Conservation (phyloP, 2,888 invertebrate genomes). For the Allolobophora icterica region DNA sequence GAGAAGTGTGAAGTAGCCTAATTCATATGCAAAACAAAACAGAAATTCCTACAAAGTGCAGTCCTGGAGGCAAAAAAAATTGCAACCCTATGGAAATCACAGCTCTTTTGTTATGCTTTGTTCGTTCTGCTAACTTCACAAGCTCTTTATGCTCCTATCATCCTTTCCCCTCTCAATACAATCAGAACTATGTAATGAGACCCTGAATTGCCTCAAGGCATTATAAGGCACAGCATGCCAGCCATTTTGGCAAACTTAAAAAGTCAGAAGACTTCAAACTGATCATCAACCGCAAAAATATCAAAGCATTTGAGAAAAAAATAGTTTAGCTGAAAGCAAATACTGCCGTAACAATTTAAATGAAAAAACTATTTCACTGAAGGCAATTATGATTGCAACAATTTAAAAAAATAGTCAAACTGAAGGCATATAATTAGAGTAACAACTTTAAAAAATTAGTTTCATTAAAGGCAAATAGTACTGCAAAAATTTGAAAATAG, state of each 20-base stretch:
- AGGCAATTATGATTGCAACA: no score
- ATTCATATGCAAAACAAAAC: not conserved
- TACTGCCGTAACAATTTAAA: no score
- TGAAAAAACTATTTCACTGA: no score
- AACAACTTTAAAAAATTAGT: no score
- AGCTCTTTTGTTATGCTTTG: not conserved
- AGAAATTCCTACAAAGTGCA: not conserved
- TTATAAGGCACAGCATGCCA: not conserved
- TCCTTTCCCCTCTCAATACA: not conserved
- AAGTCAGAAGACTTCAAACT: no score
- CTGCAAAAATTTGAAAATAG: no score
- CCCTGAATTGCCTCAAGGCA: not conserved
- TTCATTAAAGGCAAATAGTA: no score
- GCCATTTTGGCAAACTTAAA: not conserved
- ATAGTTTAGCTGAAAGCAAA: no score
- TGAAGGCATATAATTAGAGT: no score
- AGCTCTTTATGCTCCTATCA: not conserved
- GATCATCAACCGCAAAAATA: no score
- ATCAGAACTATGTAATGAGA: not conserved
- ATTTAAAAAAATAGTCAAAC: no score
- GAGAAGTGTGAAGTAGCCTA: not conserved
- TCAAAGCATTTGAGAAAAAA: no score
- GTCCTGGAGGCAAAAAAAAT: not conserved
- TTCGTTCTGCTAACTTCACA: not conserved
- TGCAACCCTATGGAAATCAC: not conserved